Percentiles rank a stretch among this genome's conserved stretches.
These are phyloP conservation scores for Encarsia formosa DNA, from an alignment of 2,888 invertebrate species.

Conservation along the genomic window DNA sequence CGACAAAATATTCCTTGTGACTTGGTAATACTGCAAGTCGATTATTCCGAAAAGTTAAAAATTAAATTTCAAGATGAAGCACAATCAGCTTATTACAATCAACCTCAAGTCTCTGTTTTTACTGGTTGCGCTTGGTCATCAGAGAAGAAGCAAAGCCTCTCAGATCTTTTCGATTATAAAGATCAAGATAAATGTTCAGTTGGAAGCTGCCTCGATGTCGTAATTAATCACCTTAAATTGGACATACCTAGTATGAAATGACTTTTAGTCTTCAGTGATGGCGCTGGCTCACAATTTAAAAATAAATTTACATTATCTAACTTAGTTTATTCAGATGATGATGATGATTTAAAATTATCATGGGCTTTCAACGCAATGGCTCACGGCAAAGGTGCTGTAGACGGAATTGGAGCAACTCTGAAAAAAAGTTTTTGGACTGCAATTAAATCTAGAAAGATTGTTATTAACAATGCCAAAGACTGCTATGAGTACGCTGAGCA, in stretches of 20 bases:
- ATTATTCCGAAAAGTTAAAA: not conserved
- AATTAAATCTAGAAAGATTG: not conserved
- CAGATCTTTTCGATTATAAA: not conserved
- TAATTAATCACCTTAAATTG: not conserved
- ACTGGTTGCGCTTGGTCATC: not conserved
- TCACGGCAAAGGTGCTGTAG: not conserved
- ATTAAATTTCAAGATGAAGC: not conserved
- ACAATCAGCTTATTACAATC: not conserved
- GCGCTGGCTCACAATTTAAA: not conserved
- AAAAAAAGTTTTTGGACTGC: not conserved
- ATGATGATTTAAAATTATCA: not conserved
- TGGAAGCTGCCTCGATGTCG: not conserved
- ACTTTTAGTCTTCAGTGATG: not conserved
- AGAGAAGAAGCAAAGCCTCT: not conserved
- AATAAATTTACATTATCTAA: not conserved
- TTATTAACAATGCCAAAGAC: not conserved
- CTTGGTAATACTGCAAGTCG: not conserved
- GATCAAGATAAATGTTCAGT: not conserved
- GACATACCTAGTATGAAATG: not conserved
- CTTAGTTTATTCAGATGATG: not conserved
- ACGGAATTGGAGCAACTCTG: not conserved
- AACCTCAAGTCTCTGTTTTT: not conserved
- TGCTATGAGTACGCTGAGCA: not conserved
- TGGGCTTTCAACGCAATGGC: not conserved
- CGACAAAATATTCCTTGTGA: not conserved